phyloP scores from a whole-genome alignment of 64 coral and sea anemone genomes.

The Orbicella faveolata region DNA sequence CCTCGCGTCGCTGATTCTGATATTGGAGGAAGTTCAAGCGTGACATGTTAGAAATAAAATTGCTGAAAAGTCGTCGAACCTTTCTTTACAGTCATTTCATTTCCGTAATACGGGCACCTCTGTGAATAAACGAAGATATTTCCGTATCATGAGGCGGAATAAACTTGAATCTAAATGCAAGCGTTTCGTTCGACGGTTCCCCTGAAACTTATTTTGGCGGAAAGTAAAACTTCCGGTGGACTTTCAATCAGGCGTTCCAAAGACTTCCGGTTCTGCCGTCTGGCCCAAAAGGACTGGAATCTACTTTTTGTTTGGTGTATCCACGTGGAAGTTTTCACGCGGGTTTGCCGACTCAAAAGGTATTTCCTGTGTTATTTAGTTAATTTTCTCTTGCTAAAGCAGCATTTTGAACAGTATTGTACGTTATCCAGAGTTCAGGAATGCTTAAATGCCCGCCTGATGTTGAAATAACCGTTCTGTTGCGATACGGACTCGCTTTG shows the following conservation, averaged over 20 bases:
- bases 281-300: neutral
- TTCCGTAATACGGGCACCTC: no score
- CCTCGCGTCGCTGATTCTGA: no score
- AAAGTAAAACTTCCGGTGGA: neutral
- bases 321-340: neutral
- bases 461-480: neutral
- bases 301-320: neutral
- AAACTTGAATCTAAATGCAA: no score
- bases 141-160: no score
- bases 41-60: no score
- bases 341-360: neutral
- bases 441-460: neutral
- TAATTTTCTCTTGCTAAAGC: neutral
- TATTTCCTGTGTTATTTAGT: neutral
- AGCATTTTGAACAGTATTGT: neutral
- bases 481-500: neutral
- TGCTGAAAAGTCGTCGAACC: no score
- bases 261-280: neutral
- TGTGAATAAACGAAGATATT: no score
- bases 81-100: no score
- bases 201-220: no score
- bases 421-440: neutral
- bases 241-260: conserved; percentile 2
- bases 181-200: no score
- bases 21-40: no score